Evolutionary conservation across 2,888 invertebrate species (phyloP).

Genomic region (Cheilosia variabilis): DNA sequence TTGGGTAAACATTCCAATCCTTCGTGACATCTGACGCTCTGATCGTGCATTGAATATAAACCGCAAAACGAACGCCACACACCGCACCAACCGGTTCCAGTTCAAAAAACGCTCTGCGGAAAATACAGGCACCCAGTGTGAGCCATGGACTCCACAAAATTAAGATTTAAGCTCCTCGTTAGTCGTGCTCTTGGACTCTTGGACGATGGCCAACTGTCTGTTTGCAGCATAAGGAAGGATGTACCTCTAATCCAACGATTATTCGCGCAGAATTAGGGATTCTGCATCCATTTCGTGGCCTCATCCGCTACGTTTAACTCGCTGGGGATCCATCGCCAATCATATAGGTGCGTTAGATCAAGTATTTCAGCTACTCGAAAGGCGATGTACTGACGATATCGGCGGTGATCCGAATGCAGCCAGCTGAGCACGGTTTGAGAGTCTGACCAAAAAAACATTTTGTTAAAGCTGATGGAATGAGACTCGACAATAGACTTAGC

Average conservation of each 20-base stretch:
- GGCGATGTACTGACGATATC: neutral
- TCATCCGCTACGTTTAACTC: neutral
- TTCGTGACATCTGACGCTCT: no score
- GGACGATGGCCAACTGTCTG: slow-evolving; percentile 15
- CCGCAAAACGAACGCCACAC: no score
- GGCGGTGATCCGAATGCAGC: neutral
- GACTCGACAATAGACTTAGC: no score
- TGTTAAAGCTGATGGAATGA: no score
- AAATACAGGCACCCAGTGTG: no score
- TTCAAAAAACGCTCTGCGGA: no score
- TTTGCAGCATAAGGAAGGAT: neutral
- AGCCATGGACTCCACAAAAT: neutral
- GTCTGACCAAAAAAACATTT: no score
- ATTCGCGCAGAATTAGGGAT: neutral
- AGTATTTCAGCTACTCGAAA: neutral
- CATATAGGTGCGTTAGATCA: neutral
- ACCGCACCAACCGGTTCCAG: no score
- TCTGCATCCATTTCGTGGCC: neutral
- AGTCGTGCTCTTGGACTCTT: neutral
- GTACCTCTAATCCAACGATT: neutral
- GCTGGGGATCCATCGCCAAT: no score
- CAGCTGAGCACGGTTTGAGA: neutral
- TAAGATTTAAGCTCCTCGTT: no score
- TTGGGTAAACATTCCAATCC: no score
- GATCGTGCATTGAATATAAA: no score